phyloP scores from a whole-genome alignment of 2,113 vertebrate species.

The Synchiropus splendidus region DNA sequence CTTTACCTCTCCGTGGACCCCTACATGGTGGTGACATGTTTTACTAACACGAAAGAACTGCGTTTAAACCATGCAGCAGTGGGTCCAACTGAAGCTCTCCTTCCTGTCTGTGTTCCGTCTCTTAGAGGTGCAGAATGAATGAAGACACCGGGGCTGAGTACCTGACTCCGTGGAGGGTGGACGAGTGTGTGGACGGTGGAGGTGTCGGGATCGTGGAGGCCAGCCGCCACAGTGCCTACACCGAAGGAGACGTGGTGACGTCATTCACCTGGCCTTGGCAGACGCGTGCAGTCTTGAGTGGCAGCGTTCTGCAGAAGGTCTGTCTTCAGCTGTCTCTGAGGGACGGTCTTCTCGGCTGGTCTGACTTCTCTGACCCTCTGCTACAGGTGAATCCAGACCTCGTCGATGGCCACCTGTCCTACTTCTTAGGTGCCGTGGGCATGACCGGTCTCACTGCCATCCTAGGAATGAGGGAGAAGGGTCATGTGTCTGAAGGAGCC shows the following conservation, averaged over 20 bases:
- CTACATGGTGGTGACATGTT: conserved; percentile 77
- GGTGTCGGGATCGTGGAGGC: conserved; percentile 81
- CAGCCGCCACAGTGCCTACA: conserved; percentile 59
- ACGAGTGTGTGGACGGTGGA: conserved; percentile 76
- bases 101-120: background rate
- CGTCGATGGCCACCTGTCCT: conserved; percentile 79
- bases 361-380: background rate
- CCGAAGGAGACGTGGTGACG: conserved; percentile 74
- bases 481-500: conserved; percentile 72
- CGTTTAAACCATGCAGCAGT: background rate
- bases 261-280: conserved; percentile 91
- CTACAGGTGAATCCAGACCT: conserved; percentile 74
- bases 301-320: conserved; percentile 78
- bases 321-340: background rate
- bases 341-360: too few relatives aligned
- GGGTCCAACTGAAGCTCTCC: too few relatives aligned
- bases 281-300: conserved; percentile 71
- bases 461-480: conserved; percentile 82
- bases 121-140: conserved; percentile 91
- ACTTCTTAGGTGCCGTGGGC: conserved; percentile 82
- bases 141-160: conserved; percentile 81
- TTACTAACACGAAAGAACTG: background rate
- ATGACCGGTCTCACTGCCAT: conserved; percentile 83
- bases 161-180: conserved; percentile 76
- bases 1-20: conserved; percentile 93